Evolutionary conservation across 2,113 vertebrate genomes (phyloP).

Genomic region (Opisthocomus hoazin): DNA sequence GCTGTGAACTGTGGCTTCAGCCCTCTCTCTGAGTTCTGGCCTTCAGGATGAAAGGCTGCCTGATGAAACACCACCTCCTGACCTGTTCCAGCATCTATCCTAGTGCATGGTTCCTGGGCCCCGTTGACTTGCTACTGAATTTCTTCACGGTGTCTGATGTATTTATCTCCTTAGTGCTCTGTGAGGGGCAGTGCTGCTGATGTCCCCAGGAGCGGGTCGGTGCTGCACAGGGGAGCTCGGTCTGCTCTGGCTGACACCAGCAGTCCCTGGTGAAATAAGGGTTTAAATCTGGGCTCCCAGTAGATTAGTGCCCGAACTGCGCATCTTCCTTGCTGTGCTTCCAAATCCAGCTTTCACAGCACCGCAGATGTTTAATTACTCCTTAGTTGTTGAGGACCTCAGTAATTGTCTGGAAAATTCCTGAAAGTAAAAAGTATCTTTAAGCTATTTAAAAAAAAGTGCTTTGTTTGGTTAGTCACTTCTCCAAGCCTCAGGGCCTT

Average conservation of each 20-base stretch:
- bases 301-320: background rate
- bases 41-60: background rate
- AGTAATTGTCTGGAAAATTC: background rate
- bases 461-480: background rate
- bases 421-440: background rate
- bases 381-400: background rate
- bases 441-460: background rate
- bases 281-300: background rate
- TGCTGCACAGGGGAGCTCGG: background rate
- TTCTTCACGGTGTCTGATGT: accelerated
- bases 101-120: accelerated
- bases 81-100: background rate
- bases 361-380: background rate
- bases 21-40: background rate
- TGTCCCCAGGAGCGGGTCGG: background rate
- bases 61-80: background rate
- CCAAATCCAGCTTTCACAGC: background rate
- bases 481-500: background rate
- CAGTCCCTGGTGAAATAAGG: background rate
- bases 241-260: background rate
- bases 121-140: accelerated
- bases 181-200: background rate
- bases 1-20: background rate
- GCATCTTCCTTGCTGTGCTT: background rate
- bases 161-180: background rate